phyloP scores from a whole-genome alignment of 2,888 invertebrate species.

The Pristionchus arcanus region DNA sequence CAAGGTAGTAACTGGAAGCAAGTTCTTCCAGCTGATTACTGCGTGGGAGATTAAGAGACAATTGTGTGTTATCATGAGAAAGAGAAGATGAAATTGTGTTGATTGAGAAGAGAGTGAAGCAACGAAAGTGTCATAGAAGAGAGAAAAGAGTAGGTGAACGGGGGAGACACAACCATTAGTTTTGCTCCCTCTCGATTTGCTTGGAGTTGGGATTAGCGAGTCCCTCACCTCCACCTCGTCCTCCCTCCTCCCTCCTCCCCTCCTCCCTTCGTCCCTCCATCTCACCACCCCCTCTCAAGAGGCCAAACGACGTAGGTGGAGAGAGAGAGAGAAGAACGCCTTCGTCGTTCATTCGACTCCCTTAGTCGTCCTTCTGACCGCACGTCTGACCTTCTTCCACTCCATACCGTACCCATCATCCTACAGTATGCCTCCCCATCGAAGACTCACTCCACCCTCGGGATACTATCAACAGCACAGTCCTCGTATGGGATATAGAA shows the following conservation, averaged over 20 bases:
- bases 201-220: conserved; percentile 37
- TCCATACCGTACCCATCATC: neutral
- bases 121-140: neutral
- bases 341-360: neutral
- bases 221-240: neutral
- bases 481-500: neutral
- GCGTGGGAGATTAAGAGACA: neutral
- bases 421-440: conserved; percentile 37
- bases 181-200: neutral
- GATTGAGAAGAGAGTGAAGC: conserved; percentile 26
- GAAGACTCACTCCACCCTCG: conserved; percentile 34
- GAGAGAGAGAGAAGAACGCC: neutral
- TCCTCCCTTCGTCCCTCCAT: conserved; percentile 1
- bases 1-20: neutral
- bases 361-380: neutral
- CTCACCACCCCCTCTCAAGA: conserved; percentile 30
- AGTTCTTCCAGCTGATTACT: conserved; percentile 24
- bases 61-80: conserved; percentile 7
- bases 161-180: neutral
- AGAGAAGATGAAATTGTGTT: neutral
- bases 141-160: neutral
- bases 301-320: conserved; percentile 33
- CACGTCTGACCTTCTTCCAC: neutral
- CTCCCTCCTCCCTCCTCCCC: neutral
- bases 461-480: conserved; percentile 27